phyloP scores from a whole-genome alignment of 2,113 vertebrate species.

The Psettodes erumei region DNA sequence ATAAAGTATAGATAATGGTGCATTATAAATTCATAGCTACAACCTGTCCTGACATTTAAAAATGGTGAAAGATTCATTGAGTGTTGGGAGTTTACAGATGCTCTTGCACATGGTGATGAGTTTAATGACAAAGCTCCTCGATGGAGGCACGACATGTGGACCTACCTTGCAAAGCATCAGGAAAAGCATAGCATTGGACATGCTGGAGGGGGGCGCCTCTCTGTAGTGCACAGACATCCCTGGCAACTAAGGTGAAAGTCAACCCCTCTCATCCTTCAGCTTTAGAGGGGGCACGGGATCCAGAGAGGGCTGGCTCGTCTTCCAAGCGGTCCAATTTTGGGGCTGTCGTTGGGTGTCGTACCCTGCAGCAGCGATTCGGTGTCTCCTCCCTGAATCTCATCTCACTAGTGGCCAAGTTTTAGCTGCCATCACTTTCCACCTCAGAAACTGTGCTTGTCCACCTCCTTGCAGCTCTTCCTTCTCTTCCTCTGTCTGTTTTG shows the following conservation, averaged over 20 bases:
- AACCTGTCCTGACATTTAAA: slow-evolving; percentile 21
- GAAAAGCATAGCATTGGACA: slow-evolving; percentile 89
- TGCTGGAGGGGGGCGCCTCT: slow-evolving; percentile 85
- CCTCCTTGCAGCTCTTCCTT: slow-evolving; percentile 47
- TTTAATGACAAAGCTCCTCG: background rate
- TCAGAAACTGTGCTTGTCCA: slow-evolving; percentile 69
- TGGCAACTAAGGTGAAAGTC: slow-evolving; percentile 75
- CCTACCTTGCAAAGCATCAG: slow-evolving; percentile 97
- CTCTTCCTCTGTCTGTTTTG: slow-evolving; percentile 40
- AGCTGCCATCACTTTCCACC: slow-evolving; percentile 83
- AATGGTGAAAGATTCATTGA: slow-evolving; percentile 29
- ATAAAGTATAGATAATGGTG: slow-evolving; percentile 41
- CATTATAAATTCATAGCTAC: slow-evolving; percentile 28
- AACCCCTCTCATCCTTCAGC: slow-evolving; percentile 80
- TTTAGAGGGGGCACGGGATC: slow-evolving; percentile 75
- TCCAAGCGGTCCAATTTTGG: slow-evolving; percentile 78
- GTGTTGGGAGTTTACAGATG: slow-evolving; percentile 10
- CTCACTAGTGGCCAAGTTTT: slow-evolving; percentile 84
- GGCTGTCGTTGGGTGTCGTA: slow-evolving; percentile 77
- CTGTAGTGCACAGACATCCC: slow-evolving; percentile 81
- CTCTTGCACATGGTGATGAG: slow-evolving; percentile 7
- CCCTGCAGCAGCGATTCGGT: slow-evolving; percentile 77
- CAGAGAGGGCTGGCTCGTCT: slow-evolving; percentile 82
- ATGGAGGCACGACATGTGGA: slow-evolving; percentile 24
- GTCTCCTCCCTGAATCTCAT: slow-evolving; percentile 87